These are phyloP conservation scores for Calosoma granatense DNA, from an alignment of 1,140 invertebrate genomes.

Conservation along the genomic window DNA sequence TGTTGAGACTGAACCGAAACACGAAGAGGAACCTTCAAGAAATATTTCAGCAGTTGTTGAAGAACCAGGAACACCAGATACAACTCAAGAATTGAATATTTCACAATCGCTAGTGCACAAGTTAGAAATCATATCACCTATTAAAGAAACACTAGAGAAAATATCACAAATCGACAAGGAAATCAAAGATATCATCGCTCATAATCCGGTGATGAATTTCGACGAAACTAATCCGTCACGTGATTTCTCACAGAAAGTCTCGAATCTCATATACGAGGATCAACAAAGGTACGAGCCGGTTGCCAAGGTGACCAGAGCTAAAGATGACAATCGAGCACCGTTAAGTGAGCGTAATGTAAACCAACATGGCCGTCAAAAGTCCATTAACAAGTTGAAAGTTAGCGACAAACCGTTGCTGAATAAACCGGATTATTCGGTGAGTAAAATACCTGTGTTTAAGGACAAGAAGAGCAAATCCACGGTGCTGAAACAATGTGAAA, in stretches of 20 bases:
- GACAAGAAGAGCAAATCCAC: slow-evolving; percentile 20
- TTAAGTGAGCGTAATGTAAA: slow-evolving; percentile 21
- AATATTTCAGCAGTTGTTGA: background rate
- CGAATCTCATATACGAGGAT: slow-evolving; percentile 29
- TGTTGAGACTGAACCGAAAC: background rate
- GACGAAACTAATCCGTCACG: background rate
- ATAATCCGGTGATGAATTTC: background rate
- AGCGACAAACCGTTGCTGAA: slow-evolving; percentile 27
- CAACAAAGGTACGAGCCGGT: slow-evolving; percentile 13
- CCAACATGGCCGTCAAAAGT: slow-evolving; percentile 16
- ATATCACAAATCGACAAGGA: background rate
- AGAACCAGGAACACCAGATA: background rate
- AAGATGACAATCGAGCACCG: slow-evolving; percentile 20
- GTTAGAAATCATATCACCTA: background rate
- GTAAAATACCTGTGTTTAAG: slow-evolving; percentile 29
- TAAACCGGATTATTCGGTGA: slow-evolving; percentile 15
- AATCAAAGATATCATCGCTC: background rate
- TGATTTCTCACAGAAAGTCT: slow-evolving; percentile 28
- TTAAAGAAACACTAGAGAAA: background rate
- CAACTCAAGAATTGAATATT: background rate
- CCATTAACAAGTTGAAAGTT: slow-evolving; percentile 24
- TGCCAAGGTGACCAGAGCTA: slow-evolving; percentile 14
- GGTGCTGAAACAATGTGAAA: slow-evolving; percentile 26
- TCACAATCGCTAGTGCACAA: background rate
- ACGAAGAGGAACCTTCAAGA: no score